Evolutionary conservation across 2,888 invertebrate genomes (phyloP).

Genomic region (Vesta saturnalis): DNA sequence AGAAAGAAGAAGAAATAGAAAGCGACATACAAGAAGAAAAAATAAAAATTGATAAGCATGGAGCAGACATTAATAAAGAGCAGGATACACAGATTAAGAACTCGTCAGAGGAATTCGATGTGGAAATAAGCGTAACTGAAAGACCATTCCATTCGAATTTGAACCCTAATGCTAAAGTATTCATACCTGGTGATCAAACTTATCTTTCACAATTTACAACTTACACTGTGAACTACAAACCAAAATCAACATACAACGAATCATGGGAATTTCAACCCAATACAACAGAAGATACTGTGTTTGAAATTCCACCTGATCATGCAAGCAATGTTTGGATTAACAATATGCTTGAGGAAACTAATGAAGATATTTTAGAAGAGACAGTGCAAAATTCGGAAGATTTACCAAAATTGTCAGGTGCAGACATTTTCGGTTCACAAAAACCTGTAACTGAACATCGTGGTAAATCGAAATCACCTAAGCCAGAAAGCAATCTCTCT

Average conservation of each 20-base stretch:
- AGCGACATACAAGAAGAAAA: background rate
- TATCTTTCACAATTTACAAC: conserved; percentile 7
- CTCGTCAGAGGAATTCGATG: no score
- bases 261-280: background rate
- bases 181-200: conserved; percentile 22
- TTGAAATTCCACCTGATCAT: conserved; percentile 54
- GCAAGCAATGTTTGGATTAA: conserved; percentile 55
- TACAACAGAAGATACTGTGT: conserved; percentile 48
- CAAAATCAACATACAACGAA: no score
- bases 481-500: no score
- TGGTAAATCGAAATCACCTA: no score
- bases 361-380: conserved; percentile 13
- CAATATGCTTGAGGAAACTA: conserved; percentile 51
- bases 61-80: no score
- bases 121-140: background rate
- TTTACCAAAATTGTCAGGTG: no score
- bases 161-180: conserved; percentile 34
- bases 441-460: no score
- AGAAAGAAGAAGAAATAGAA: background rate
- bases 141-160: conserved; percentile 22
- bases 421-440: no score
- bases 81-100: no score
- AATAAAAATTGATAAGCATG: no score
- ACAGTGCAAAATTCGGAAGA: background rate
- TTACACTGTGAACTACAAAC: background rate